Percentiles rank a stretch among this genome's conserved stretches.
Evolutionary conservation across 1,140 invertebrate genomes (phyloP).

Genomic region (Dendrolimus kikuchii): DNA sequence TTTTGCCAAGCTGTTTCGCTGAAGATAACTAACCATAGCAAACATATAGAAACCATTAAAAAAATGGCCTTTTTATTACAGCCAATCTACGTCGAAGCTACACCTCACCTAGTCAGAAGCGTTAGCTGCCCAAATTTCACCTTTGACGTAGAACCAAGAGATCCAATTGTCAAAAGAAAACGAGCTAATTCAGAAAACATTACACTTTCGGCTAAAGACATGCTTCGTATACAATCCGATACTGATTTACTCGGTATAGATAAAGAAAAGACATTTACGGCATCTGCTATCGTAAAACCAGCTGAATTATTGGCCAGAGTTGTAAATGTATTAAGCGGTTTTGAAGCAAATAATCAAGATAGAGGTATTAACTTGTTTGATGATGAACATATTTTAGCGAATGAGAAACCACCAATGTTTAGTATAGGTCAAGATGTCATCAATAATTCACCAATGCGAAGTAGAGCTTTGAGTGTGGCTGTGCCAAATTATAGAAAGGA

Average conservation of each 20-base stretch:
- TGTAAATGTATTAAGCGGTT: slow-evolving; percentile 81
- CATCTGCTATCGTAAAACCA: slow-evolving; percentile 77
- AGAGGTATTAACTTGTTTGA: slow-evolving; percentile 76
- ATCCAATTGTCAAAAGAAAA: slow-evolving; percentile 70
- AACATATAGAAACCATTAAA: too few species aligned
- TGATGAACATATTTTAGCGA: slow-evolving; percentile 79
- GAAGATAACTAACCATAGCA: too few species aligned
- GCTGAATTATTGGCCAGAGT: slow-evolving; percentile 81
- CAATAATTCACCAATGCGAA: slow-evolving; percentile 59
- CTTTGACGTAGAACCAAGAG: slow-evolving; percentile 68
- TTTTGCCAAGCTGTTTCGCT: too few species aligned
- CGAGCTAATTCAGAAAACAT: slow-evolving; percentile 77
- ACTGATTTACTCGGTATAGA: slow-evolving; percentile 84
- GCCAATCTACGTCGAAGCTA: slow-evolving; percentile 71
- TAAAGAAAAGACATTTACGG: slow-evolving; percentile 82
- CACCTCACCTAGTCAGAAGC: slow-evolving; percentile 58
- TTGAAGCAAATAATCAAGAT: slow-evolving; percentile 65
- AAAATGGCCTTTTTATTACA: slow-evolving; percentile 33
- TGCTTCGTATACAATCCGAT: slow-evolving; percentile 80
- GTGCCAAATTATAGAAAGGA: slow-evolving; percentile 62
- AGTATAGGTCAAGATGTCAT: slow-evolving; percentile 70
- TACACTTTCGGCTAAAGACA: slow-evolving; percentile 54
- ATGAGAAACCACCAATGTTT: slow-evolving; percentile 75
- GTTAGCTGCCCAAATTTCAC: slow-evolving; percentile 76
- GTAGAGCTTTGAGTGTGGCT: slow-evolving; percentile 68